These are phyloP conservation scores for Alloscopus bannaensis DNA, from an alignment of 2,888 invertebrate species.

Conservation along the genomic window DNA sequence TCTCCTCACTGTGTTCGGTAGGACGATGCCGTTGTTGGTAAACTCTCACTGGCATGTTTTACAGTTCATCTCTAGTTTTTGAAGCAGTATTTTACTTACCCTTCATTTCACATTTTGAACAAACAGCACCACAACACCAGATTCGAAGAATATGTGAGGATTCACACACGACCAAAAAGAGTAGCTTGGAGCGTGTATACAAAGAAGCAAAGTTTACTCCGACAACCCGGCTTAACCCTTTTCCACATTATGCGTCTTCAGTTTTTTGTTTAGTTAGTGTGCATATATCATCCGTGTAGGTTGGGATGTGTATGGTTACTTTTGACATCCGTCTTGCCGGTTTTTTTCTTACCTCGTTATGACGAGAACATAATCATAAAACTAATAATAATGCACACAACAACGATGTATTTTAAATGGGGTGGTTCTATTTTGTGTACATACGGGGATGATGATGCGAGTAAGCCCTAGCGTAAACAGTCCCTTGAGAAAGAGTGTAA, in stretches of 20 bases:
- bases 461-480: conserved; percentile 19
- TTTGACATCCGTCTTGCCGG: conserved; percentile 50
- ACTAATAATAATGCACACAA: conserved; percentile 53
- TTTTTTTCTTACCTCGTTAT: conserved; percentile 55
- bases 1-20: conserved; percentile 5
- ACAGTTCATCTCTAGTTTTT: conserved; percentile 61
- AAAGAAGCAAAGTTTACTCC: conserved; percentile 11
- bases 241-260: conserved; percentile 10
- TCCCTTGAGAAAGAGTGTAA: conserved; percentile 33
- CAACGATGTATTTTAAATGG: neutral
- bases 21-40: neutral
- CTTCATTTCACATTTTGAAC: conserved; percentile 62
- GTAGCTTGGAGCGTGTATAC: neutral
- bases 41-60: conserved; percentile 47
- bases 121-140: conserved; percentile 38
- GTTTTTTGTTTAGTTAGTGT: neutral
- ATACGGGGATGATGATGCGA: conserved; percentile 11
- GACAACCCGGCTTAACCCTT: conserved; percentile 39
- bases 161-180: conserved; percentile 16
- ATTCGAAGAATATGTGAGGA: conserved; percentile 29
- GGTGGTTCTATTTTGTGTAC: neutral
- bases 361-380: conserved; percentile 60
- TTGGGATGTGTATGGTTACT: neutral
- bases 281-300: neutral
- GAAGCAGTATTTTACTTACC: conserved; percentile 63